phyloP scores from a whole-genome alignment of 2,797 vertebrate species.

The Labroides dimidiatus region DNA sequence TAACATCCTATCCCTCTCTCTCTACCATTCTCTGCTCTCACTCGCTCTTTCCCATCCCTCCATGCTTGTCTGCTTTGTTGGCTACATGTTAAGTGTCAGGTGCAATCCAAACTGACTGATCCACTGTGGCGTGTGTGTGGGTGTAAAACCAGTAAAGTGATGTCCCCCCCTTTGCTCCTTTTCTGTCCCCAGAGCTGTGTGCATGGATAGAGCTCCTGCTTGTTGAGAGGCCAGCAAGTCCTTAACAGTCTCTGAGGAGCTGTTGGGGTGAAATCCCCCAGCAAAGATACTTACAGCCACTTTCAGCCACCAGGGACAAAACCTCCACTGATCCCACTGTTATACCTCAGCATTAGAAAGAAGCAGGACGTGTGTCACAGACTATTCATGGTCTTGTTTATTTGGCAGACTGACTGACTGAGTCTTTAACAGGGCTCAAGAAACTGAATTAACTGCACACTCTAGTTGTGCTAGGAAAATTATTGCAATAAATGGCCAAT shows the following conservation, averaged over 20 bases:
- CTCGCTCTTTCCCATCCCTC: conserved; percentile 46
- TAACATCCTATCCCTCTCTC: conserved; percentile 47
- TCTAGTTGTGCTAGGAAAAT: too few relatives aligned
- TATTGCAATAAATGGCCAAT: too few relatives aligned
- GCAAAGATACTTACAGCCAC: conserved; percentile 72
- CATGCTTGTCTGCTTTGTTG: conserved; percentile 72
- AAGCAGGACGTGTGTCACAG: conserved; percentile 27
- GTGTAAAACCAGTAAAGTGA: conserved; percentile 78
- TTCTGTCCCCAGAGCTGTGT: conserved; percentile 46
- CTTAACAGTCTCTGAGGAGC: conserved; percentile 72
- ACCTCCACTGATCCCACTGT: conserved; percentile 61
- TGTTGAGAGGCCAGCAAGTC: conserved; percentile 56
- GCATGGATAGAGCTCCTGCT: conserved; percentile 57
- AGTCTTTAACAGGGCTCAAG: conserved; percentile 1
- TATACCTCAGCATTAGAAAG: conserved; percentile 27
- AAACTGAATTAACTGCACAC: conserved; percentile 18
- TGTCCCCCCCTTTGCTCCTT: conserved; percentile 44
- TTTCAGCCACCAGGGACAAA: conserved; percentile 65
- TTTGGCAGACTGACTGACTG: too few relatives aligned
- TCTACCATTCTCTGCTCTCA: conserved; percentile 14
- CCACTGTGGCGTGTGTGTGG: conserved; percentile 70
- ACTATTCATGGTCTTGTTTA: background rate
- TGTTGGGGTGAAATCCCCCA: conserved; percentile 74
- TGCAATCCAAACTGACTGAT: conserved; percentile 79
- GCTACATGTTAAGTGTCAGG: conserved; percentile 78